A percentile compares a stretch with the other conserved stretches of the same genome.
These are phyloP conservation scores for Saxidomus purpurata DNA, from an alignment of 1,140 invertebrate genomes.

Conservation along the genomic window DNA sequence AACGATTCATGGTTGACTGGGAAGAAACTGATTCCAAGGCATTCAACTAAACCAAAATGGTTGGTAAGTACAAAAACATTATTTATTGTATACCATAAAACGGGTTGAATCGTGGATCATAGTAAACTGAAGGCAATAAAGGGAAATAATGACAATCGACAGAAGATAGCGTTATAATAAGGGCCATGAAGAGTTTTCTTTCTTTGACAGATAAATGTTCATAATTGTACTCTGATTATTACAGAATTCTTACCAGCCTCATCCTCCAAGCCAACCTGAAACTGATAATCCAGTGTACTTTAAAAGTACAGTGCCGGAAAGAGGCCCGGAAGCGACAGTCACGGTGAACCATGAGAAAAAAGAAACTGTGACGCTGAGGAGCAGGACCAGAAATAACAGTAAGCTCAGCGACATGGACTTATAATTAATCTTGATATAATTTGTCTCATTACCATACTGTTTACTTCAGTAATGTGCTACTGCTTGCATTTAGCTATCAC, in stretches of 20 bases:
- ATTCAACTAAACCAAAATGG: constrained; percentile 70
- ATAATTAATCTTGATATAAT: background rate
- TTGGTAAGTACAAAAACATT: constrained; percentile 59
- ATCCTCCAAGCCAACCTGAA: background rate
- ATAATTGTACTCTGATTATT: too few species aligned
- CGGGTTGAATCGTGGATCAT: background rate
- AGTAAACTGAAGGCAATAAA: too few species aligned
- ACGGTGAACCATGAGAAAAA: constrained; percentile 66
- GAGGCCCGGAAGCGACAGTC: constrained; percentile 53
- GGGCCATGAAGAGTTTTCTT: too few species aligned
- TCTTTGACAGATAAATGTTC: too few species aligned
- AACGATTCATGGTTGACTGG: constrained; percentile 93
- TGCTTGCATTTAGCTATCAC: too few species aligned
- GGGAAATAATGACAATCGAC: too few species aligned
- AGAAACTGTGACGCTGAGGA: constrained; percentile 73
- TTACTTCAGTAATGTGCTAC: too few species aligned
- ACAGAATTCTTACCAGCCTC: constrained; percentile 2
- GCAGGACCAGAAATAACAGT: constrained; percentile 59
- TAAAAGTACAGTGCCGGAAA: constrained; percentile 42
- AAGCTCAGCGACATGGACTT: background rate
- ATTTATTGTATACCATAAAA: too few species aligned
- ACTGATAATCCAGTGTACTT: constrained; percentile 18
- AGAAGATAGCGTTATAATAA: background rate
- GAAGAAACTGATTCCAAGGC: constrained; percentile 70
- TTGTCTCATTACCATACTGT: too few species aligned